Percentiles rank a stretch among this genome's conserved stretches.
Evolutionary conservation across 2,797 vertebrate genomes (phyloP).

Genomic region (Rhinoraja longicauda): DNA sequence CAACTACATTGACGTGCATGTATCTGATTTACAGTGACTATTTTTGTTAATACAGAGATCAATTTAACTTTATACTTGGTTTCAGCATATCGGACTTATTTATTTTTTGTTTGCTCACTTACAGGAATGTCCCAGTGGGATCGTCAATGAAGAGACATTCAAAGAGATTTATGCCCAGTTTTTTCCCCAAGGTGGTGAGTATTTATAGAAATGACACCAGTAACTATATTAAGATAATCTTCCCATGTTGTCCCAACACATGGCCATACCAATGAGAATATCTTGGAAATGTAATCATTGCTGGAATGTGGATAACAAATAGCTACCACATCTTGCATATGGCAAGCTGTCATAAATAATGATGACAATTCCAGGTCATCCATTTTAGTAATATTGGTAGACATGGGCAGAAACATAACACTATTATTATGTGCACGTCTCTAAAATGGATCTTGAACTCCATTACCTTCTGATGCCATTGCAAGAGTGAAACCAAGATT

Average conservation of each 20-base stretch:
- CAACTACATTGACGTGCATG: background rate
- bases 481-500: background rate
- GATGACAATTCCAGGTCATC: background rate
- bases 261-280: background rate
- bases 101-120: slow-evolving; percentile 22
- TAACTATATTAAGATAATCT: background rate
- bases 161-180: slow-evolving; percentile 98
- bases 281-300: background rate
- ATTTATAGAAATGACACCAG: slow-evolving; percentile 36
- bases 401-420: too few relatives aligned
- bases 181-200: slow-evolving; percentile 97
- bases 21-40: background rate
- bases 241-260: background rate
- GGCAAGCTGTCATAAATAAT: background rate
- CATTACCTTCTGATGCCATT: too few relatives aligned
- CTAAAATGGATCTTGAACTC: background rate
- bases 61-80: background rate
- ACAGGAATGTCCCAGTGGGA: slow-evolving; percentile 93
- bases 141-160: slow-evolving; percentile 96
- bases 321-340: background rate
- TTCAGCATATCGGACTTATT: slow-evolving; percentile 1
- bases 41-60: background rate
- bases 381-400: background rate
- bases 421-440: background rate
- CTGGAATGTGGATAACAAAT: background rate